Base-by-base conservation (phyloP, 2,888 invertebrate genomes). In the Scaptomyza caliginosa region DNA sequence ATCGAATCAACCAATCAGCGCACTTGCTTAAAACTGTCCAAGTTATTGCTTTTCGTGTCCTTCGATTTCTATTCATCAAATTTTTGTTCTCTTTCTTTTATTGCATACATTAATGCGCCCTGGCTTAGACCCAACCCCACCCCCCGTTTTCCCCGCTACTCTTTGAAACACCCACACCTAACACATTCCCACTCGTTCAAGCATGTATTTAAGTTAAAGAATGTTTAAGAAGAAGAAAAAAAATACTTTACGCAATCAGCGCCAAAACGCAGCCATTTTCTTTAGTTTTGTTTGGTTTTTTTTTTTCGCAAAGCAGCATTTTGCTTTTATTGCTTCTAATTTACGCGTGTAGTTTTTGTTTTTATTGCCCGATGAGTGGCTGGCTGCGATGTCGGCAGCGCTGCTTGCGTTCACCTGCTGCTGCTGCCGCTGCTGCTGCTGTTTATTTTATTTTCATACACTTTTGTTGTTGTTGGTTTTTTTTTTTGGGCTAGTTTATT, bases 261-360 rank as follows among this genome's bases (percentile, higher is more conserved):
- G 40, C 34, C 40, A 34, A 34, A 46, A 55, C 56, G 57, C 77
- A 43, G 42, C 67, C 67, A 72, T 58, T 58, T 55, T 39, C 7
- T 30, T 4, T 42, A 7, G 13, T 38, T 52, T 28, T 34, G 34
- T 42, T 34, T 60, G 17, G 26, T 24, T 24, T 38, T 45, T 49
- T 26, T 48, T 52, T 46, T 13, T 38, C 32, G 52, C 28, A 24
- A 24, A 54, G 28, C 21, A 50, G 19, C 24, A 46, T 54, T 54
- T 60, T n/a, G n/a, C n/a, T 63, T 57, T 82, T 85, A 63, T 64
- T 75, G 59, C 62, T 64, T 75, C 59, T 67, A 76, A 79, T 76
- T 79, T 75, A 76, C 72, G 86, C 72, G 77, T 76, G 45, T 75
- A 66, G 73, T 58, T 77, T 72, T 79, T 66, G 57, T 77, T 26